phyloP scores from a whole-genome alignment of 2,113 vertebrate genomes.

The Microcebus jonahi region DNA sequence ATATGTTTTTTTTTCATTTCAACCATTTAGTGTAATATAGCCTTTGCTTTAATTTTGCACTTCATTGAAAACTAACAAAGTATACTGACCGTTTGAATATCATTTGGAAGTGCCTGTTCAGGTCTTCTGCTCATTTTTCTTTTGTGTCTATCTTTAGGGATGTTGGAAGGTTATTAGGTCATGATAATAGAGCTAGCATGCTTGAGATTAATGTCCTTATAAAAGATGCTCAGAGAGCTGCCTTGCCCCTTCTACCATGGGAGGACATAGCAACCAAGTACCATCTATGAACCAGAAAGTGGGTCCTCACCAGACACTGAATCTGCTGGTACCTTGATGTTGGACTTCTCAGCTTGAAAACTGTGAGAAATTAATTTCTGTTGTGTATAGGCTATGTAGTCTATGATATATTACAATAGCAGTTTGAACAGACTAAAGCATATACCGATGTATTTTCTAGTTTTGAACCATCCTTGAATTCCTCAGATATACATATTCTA shows the following conservation, averaged over 20 bases:
- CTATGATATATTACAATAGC: background rate
- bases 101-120: background rate
- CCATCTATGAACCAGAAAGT: background rate
- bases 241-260: background rate
- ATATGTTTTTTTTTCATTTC: background rate
- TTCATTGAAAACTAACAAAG: background rate
- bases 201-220: background rate
- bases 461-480: slow-evolving; percentile 32
- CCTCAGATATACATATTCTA: background rate
- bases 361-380: background rate
- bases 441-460: background rate
- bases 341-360: background rate
- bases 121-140: background rate
- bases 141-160: background rate
- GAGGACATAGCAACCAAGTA: background rate
- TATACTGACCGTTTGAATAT: background rate
- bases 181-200: background rate
- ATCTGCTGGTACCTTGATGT: background rate
- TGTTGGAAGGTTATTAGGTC: background rate
- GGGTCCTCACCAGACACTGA: background rate
- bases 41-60: background rate
- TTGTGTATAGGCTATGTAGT: background rate
- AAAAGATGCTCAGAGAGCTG: background rate
- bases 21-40: background rate
- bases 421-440: background rate